phyloP scores from a whole-genome alignment of 2,888 invertebrate genomes.

The Oscheius myriophilus region DNA sequence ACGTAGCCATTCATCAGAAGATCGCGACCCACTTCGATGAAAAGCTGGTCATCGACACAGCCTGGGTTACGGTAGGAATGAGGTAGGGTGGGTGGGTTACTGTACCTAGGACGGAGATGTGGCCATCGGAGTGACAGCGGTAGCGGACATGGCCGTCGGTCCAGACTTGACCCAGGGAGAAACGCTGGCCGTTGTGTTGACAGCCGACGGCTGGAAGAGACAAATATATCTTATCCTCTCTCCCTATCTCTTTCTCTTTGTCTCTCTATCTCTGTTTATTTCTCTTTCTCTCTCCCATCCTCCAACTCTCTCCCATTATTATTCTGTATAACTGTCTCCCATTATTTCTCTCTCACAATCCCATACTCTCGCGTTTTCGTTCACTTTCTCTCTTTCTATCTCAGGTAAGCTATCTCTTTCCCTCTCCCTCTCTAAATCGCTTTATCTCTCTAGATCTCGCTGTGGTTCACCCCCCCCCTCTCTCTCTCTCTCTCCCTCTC shows the following conservation, averaged over 20 bases:
- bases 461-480: too few relatives aligned
- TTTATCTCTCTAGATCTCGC: too few relatives aligned
- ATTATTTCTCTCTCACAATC: not conserved
- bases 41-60: slow-evolving; percentile 65
- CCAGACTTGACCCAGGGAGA: slow-evolving; percentile 66
- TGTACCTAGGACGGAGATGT: slow-evolving; percentile 58
- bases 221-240: not conserved
- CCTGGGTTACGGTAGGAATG: slow-evolving; percentile 38
- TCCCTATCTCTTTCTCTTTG: too few relatives aligned
- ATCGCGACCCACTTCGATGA: slow-evolving; percentile 66
- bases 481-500: slow-evolving; percentile 46
- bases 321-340: too few relatives aligned
- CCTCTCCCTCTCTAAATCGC: too few relatives aligned
- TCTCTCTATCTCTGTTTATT: too few relatives aligned
- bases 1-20: slow-evolving; percentile 65
- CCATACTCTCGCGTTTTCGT: slow-evolving; percentile 44
- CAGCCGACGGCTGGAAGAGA: slow-evolving; percentile 62
- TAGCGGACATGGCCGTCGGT: slow-evolving; percentile 68
- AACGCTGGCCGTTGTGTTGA: slow-evolving; percentile 59
- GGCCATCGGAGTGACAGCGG: slow-evolving; percentile 63
- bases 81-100: not conserved
- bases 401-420: not conserved
- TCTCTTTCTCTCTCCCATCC: too few relatives aligned
- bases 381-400: too few relatives aligned
- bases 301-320: too few relatives aligned